Evolutionary conservation across 2,888 invertebrate species (phyloP), one percentile per base, ranked within the genome.

Genomic region (Agrotis clavis): DNA sequence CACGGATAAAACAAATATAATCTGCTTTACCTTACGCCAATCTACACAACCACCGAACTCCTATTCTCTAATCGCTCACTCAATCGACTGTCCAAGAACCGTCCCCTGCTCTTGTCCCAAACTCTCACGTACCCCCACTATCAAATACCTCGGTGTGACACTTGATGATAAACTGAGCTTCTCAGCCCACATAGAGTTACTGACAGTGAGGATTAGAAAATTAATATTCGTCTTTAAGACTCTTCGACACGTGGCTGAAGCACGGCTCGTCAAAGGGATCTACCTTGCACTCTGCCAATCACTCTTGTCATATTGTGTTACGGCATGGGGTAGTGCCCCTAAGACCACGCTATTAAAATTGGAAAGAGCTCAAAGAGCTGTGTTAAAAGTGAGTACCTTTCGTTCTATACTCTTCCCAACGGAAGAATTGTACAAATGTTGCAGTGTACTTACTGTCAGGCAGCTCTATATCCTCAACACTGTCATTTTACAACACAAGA

Each of bases 261-360:
- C 47, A 47, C 13, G 18, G 18, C 25, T 61, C 18, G 61, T 47
- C 47, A 61, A 25, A 61, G 47, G 47, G 21, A 45, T 60, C 13
- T 60, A 45, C 45, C 45, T 45, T 19, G 45, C 21, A 1, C 60
- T 21, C 4, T 60, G 60, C 6, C 60, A 47, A 60, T 47, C 45
- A 47, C 21, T 60, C 2, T 5, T 47, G 18, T 25, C 61, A 13
- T 61, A 61, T 61, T 61, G 60, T 57, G n/a, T 35, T 35, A n/a
- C 19, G 1, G 45, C 41, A 7, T 41, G 19, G 41, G 41, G 19
- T 14, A n/a, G n/a, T 41, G 35, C 19, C 41, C 18, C 13, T 13
- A 25, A 25, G 4, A 54, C 5, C 45, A 45, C 14, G 25, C 4
- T 25, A 25, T 25, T 25, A 25, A 25, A 25, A 25, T 25, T 25